Conservation (phyloP, 2,888 invertebrate species). For the Carterocephalus palaemon region DNA sequence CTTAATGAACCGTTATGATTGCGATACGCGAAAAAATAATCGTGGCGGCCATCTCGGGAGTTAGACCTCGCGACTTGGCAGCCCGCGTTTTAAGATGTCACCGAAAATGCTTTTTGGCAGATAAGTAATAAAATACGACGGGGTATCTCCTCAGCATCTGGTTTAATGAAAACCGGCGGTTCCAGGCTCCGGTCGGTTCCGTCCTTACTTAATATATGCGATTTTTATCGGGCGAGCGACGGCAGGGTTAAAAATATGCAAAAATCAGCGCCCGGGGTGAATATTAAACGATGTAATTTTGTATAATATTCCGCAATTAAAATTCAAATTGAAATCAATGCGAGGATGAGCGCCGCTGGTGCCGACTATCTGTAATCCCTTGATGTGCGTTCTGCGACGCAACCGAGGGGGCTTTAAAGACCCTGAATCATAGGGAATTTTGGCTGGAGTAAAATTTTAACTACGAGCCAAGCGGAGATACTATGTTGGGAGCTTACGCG, state of each 20-base stretch:
- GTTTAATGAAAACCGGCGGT: slow-evolving; percentile 63
- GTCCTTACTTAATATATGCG: slow-evolving; percentile 65
- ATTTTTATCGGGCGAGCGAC: slow-evolving; percentile 61
- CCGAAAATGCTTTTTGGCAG: slow-evolving; percentile 35
- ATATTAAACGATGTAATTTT: slow-evolving; percentile 77
- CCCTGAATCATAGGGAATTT: slow-evolving; percentile 20
- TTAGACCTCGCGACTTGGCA: slow-evolving; percentile 27
- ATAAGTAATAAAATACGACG: slow-evolving; percentile 61
- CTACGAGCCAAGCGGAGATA: slow-evolving; percentile 9
- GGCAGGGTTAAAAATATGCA: slow-evolving; percentile 74
- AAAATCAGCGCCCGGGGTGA: slow-evolving; percentile 74
- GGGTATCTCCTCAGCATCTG: slow-evolving; percentile 60
- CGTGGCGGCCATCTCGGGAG: slow-evolving; percentile 25
- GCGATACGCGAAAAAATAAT: slow-evolving; percentile 19
- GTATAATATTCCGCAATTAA: slow-evolving; percentile 79
- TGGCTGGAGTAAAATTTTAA: slow-evolving; percentile 11
- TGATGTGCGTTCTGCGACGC: slow-evolving; percentile 39
- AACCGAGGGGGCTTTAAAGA: slow-evolving; percentile 18
- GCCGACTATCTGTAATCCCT: slow-evolving; percentile 37
- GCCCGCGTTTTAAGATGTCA: slow-evolving; percentile 34
- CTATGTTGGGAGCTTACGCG: background rate
- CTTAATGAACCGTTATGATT: slow-evolving; percentile 17
- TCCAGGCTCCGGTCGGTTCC: slow-evolving; percentile 51
- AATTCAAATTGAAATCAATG: slow-evolving; percentile 80
- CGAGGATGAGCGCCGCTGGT: slow-evolving; percentile 49